These are phyloP conservation scores for Dendrolimus houi DNA, from an alignment of 2,888 invertebrate species.

Conservation along the genomic window DNA sequence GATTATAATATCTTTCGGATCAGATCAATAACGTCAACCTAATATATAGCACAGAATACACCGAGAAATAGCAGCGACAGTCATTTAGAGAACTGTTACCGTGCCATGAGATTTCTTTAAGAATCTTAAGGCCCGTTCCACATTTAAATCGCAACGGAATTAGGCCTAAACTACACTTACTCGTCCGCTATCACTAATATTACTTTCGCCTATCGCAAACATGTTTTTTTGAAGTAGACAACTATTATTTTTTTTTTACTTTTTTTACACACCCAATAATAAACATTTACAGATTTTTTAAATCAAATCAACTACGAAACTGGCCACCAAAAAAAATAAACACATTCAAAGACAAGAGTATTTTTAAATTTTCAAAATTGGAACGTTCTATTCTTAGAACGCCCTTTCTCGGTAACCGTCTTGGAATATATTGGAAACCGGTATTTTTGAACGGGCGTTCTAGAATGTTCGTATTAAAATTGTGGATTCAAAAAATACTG, in stretches of 20 bases:
- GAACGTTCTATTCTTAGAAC: background rate
- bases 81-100: constrained; percentile 18
- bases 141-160: constrained; percentile 11
- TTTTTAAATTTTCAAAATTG: constrained; percentile 11
- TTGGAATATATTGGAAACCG: background rate
- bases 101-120: constrained; percentile 21
- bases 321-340: constrained; percentile 43
- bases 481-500: constrained; percentile 41
- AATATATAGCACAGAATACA: constrained; percentile 5
- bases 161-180: constrained; percentile 45
- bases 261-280: constrained; percentile 42
- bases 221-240: constrained; percentile 36
- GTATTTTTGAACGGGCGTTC: background rate
- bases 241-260: constrained; percentile 27
- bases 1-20: too few species aligned
- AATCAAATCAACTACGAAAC: constrained; percentile 36
- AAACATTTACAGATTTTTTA: constrained; percentile 39
- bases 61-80: constrained; percentile 11
- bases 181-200: constrained; percentile 23
- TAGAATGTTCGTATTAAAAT: constrained; percentile 16
- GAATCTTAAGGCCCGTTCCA: constrained; percentile 19
- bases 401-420: background rate
- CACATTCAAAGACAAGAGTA: constrained; percentile 6
- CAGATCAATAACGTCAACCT: constrained; percentile 9
- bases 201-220: constrained; percentile 37